Percentiles rank a stretch among this genome's conserved stretches.
Evolutionary conservation across 2,888 invertebrate genomes (phyloP).

Genomic region (Eudemis profundana): DNA sequence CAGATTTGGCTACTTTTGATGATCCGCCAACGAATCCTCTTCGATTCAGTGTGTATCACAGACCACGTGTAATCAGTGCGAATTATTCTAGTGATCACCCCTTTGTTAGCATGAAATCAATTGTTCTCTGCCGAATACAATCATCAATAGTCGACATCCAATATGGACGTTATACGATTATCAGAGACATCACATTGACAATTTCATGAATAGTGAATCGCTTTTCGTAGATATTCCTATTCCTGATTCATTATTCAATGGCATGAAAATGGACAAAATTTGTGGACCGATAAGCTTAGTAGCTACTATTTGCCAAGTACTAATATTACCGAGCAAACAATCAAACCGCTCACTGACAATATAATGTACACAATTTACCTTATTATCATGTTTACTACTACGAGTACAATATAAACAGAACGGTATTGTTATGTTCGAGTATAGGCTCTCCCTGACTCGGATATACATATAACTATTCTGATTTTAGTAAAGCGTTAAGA

Average conservation of each 20-base stretch:
- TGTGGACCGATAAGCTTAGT: neutral
- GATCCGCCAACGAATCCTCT: too few relatives aligned
- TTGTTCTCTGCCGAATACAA: constrained; percentile 24
- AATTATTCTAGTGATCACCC: constrained; percentile 8
- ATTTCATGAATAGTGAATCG: constrained; percentile 7
- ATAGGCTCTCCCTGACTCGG: neutral
- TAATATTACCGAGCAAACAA: constrained; percentile 1
- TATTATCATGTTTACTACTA: constrained; percentile 18
- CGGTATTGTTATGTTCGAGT: neutral
- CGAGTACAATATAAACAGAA: neutral
- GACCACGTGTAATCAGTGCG: neutral
- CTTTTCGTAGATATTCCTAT: neutral
- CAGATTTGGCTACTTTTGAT: too few relatives aligned
- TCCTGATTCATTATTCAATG: too few relatives aligned
- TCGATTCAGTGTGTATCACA: neutral
- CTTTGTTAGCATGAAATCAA: constrained; percentile 3
- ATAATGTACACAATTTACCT: constrained; percentile 13
- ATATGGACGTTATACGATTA: constrained; percentile 1
- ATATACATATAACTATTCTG: neutral
- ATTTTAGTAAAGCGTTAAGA: neutral
- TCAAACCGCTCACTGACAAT: constrained; percentile 14
- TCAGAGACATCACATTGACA: constrained; percentile 4
- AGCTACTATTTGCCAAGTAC: neutral
- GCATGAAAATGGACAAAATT: neutral
- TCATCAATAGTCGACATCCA: constrained; percentile 15